phyloP scores from a whole-genome alignment of 2,888 invertebrate species.

The Polia nebulosa region DNA sequence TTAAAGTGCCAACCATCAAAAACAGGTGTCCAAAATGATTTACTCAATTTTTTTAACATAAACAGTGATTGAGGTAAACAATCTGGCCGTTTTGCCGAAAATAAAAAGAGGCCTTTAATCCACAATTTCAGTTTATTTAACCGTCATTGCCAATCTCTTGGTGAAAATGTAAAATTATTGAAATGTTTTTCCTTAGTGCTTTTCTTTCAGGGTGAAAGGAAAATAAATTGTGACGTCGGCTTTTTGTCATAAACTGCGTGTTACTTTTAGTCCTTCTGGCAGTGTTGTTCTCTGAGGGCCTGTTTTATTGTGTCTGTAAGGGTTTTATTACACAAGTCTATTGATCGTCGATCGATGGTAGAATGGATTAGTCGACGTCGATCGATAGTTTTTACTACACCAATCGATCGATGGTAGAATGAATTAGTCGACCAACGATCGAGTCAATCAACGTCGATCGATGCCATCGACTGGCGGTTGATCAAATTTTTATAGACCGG shows the following conservation, averaged over 20 bases:
- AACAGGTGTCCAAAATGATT: constrained; percentile 15
- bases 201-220: constrained; percentile 26
- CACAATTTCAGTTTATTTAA: constrained; percentile 23
- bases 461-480: no score
- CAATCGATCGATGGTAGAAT: no score
- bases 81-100: constrained; percentile 20
- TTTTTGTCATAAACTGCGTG: constrained; percentile 27
- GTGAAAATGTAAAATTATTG: constrained; percentile 44
- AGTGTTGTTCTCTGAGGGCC: background rate
- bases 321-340: no score
- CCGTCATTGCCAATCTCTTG: constrained; percentile 43
- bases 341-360: no score
- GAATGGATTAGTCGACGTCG: no score
- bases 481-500: no score
- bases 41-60: constrained; percentile 24
- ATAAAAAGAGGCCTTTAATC: constrained; percentile 34
- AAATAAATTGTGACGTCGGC: constrained; percentile 27
- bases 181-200: constrained; percentile 3
- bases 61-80: constrained; percentile 39
- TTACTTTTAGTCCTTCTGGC: background rate
- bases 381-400: no score
- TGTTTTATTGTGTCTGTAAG: background rate
- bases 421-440: no score
- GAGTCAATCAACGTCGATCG: no score
- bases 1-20: background rate